Evolutionary conservation across 2,797 vertebrate species (phyloP), one percentile per base, ranked within the genome.

Genomic region (Cossypha caffra): DNA sequence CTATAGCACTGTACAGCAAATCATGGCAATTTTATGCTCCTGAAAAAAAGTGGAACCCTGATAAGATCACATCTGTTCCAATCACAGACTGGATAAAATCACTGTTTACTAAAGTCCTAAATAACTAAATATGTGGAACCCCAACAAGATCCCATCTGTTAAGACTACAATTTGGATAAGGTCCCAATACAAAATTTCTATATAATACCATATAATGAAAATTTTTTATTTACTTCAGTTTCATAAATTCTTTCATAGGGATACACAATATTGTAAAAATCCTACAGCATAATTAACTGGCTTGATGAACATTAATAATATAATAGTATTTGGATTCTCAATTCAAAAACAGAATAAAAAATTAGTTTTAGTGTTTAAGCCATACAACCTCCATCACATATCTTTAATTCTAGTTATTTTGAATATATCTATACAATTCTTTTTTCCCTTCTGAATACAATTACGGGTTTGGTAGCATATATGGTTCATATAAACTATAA

Each of bases 11-110:
- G 98, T 98, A 98, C 98, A 97, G 98, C 98, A 98, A 98, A 98
- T 98, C 98, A 98, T 97, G 97, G 97, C 97, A 97, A 98, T 98
- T 98, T 98, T 98, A 98, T 98, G 96, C 97, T 97, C 97, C 97
- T 97, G 96, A 98, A 98, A 98, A 98, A 98, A 98, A 96, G 96
- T 98, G 98, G 98, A 98, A 98, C 98, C 98, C 98, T 98, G 98
- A 98, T 98, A 98, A 98, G 98, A 98, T 98, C 98, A 98, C 98
- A 98, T 98, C 98, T 98, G 98, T 98, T 98, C 98, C 98, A 98
- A 98, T 98, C 98, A 98, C 97, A 98, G 97, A 92, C 98, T 98
- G 98, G 98, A 98, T 98, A 98, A 98, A 98, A 98, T 98, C 98
- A 98, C 98, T 98, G 98, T 98, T 98, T 98, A 98, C 98, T 98